phyloP scores from a whole-genome alignment of 2,888 invertebrate genomes.

The Caenorhabditis panamensis region DNA sequence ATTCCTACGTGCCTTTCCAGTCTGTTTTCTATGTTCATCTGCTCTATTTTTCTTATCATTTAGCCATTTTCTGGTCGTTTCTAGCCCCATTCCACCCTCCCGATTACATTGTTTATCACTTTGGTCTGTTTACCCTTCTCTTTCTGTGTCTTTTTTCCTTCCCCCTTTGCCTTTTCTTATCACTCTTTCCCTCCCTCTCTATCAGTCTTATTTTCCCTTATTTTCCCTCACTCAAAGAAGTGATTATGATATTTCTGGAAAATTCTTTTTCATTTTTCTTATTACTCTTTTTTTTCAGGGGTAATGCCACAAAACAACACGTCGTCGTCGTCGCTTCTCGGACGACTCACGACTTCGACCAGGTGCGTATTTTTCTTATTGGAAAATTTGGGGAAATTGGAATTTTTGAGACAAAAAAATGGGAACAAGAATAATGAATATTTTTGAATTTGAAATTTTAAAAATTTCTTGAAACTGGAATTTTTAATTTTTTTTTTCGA shows the following conservation, averaged over 20 bases:
- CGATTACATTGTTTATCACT: slow-evolving; percentile 15
- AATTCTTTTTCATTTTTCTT: neutral
- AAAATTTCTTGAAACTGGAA: too few relatives aligned
- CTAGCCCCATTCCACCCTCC: neutral
- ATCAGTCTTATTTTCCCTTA: neutral
- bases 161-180: slow-evolving; percentile 7
- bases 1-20: too few relatives aligned
- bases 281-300: slow-evolving; percentile 41
- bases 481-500: too few relatives aligned
- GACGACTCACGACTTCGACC: slow-evolving; percentile 65
- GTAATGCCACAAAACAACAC: slow-evolving; percentile 68
- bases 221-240: neutral
- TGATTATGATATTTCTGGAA: neutral
- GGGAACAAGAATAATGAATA: neutral
- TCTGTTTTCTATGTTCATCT: neutral
- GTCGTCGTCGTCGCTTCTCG: slow-evolving; percentile 67
- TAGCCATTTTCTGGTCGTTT: slow-evolving; percentile 1
- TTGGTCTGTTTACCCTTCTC: slow-evolving; percentile 16
- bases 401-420: neutral
- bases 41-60: neutral
- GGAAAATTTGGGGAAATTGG: neutral
- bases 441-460: neutral
- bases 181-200: slow-evolving; percentile 8
- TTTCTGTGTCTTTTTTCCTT: slow-evolving; percentile 23
- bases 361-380: slow-evolving; percentile 26